Evolutionary conservation across 2,797 vertebrate genomes (phyloP), one percentile per base, ranked within the genome.

Genomic region (Crocidura indochinensis): DNA sequence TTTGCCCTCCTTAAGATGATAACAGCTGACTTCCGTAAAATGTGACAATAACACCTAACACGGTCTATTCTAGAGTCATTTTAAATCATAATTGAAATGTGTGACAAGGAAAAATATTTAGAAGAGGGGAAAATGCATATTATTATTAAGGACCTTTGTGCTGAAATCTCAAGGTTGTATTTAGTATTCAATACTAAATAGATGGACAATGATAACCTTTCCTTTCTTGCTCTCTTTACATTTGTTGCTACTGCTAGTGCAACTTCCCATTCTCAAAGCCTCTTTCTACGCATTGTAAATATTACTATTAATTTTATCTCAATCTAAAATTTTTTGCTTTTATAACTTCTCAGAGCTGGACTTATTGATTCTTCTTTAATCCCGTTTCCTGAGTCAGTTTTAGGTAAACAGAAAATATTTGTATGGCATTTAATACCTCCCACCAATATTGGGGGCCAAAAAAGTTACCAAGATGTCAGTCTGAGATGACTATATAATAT

Each of bases 21-120:
- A 90, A 27, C n/a, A 94, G 69, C 88, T 90, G 95, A 95, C 76
- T 92, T 88, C n/a, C 64, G 79, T 85, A 80, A 85, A 86, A 92
- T 90, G 83, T 95, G 83, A 78, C 86, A 88, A 88, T 91, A 80
- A 81, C 84, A 93, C 91, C 76, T 91, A 44, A 83, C 85, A 82
- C 8, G n/a, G 15, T 89, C 94, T 92, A 47, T 69, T 90, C 60
- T 68, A 71, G 80, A 93, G 84, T 69, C 81, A 47, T 90, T 84
- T 94, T 91, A 83, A 86, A 76, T 71, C 77, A 75, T 80, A 92
- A 81, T 22, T 92, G 89, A 88, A 91, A 85, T 31, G 62, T 12
- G 56, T 88, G 91, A 90, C 60, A 92, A 85, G 86, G 95, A 93
- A 85, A 24, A 49, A 86, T 72, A 9, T 27, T 71, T 73, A 71